Conservation (phyloP, 2,113 vertebrate genomes). For the Entomyzon cyanotis region DNA sequence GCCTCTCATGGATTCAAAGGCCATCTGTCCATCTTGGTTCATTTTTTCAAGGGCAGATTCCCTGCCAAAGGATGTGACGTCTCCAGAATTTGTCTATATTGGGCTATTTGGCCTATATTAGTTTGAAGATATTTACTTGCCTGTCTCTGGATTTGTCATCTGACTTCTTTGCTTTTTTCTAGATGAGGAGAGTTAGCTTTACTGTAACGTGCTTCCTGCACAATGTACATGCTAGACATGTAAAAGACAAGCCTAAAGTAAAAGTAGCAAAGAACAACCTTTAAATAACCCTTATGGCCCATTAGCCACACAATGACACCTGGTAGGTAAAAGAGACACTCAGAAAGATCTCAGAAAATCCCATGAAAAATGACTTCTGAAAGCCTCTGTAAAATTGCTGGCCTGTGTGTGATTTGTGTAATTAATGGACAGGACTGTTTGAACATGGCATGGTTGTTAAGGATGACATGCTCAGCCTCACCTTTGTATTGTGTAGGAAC, state of each 20-base stretch:
- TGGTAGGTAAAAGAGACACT: neutral
- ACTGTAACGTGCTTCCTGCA: neutral
- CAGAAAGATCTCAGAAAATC: neutral
- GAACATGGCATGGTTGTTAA: neutral
- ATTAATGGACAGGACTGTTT: neutral
- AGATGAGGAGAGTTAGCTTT: neutral
- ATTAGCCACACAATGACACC: neutral
- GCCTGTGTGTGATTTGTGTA: neutral
- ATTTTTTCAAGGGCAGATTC: neutral
- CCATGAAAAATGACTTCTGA: neutral
- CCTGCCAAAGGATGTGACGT: neutral
- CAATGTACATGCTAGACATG: accelerated
- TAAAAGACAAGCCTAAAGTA: neutral
- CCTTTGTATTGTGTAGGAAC: neutral
- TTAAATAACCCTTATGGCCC: neutral
- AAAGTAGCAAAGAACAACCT: neutral
- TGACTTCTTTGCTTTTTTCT: neutral
- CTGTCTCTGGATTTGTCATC: neutral
- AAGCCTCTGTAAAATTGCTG: neutral
- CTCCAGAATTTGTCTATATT: neutral
- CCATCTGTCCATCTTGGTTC: neutral
- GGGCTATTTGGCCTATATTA: neutral
- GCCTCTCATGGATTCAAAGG: neutral
- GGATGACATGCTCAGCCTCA: neutral
- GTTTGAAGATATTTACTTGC: neutral